These are phyloP conservation scores for Eurytoma californica DNA, from an alignment of 2,888 invertebrate species.

Conservation along the genomic window DNA sequence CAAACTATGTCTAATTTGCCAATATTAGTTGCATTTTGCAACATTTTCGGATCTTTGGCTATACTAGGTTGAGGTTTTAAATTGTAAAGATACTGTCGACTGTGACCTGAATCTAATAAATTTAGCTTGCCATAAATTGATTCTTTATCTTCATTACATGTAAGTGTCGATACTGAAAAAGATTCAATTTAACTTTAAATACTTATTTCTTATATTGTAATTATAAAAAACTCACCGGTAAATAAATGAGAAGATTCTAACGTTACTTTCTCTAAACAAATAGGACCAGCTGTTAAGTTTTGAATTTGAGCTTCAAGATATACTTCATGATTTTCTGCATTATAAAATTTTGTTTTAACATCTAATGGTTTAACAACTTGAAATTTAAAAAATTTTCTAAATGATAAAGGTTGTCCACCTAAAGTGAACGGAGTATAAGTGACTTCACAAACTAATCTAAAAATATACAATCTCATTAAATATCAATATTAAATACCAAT, in stretches of 20 bases:
- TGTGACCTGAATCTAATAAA: constrained; percentile 90
- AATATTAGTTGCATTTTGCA: constrained; percentile 90
- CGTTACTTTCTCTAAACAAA: constrained; percentile 95
- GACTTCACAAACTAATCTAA: constrained; percentile 95
- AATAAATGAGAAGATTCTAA: constrained; percentile 95
- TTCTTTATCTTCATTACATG: constrained; percentile 80
- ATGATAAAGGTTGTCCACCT: constrained; percentile 83
- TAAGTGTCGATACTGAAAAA: constrained; percentile 82
- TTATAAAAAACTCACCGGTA: constrained; percentile 76
- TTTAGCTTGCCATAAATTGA: constrained; percentile 89
- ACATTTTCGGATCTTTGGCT: constrained; percentile 84
- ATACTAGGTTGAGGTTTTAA: constrained; percentile 88
- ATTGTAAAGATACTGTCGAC: constrained; percentile 96
- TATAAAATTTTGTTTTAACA: constrained; percentile 98
- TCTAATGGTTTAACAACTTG: constrained; percentile 98
- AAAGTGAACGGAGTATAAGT: constrained; percentile 82
- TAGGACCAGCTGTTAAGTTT: constrained; percentile 94
- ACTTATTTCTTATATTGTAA: not conserved
- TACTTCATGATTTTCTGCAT: constrained; percentile 88
- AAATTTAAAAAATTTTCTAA: constrained; percentile 98
- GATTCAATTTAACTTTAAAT: constrained; percentile 29
- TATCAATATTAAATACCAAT: not conserved
- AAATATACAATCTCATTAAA: constrained; percentile 57
- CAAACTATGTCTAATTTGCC: constrained; percentile 99
- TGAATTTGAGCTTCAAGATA: constrained; percentile 88